These are phyloP conservation scores for Labeo catla DNA, from an alignment of 2,113 vertebrate species.

Conservation along the genomic window DNA sequence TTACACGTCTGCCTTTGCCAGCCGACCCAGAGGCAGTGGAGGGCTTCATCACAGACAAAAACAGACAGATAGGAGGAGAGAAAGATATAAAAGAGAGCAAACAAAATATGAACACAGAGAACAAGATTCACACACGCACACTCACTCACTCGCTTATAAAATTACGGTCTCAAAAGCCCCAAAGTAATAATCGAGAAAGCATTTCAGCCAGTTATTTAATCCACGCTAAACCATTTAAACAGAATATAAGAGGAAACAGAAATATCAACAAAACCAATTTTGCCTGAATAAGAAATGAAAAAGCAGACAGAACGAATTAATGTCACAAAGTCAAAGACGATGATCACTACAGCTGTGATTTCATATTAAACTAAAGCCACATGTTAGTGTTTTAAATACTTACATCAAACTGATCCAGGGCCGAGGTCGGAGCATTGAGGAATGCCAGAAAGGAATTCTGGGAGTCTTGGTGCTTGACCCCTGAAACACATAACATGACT, in stretches of 20 bases:
- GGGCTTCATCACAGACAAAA: constrained; percentile 77
- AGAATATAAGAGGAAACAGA: background rate
- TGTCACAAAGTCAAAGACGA: background rate
- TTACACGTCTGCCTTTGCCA: constrained; percentile 99
- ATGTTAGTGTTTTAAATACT: constrained; percentile 66
- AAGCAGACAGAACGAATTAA: background rate
- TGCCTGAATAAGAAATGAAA: background rate
- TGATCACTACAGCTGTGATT: background rate
- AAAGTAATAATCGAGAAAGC: background rate
- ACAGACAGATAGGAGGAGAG: constrained; percentile 14
- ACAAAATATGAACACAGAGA: constrained; percentile 6
- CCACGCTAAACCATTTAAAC: background rate
- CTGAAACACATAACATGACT: constrained; percentile 71
- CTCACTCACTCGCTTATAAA: background rate
- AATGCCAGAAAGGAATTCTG: constrained; percentile 99
- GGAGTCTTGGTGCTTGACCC: constrained; percentile 98
- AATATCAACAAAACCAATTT: background rate
- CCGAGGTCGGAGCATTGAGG: constrained; percentile 94
- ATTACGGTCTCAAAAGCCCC: constrained; percentile 21
- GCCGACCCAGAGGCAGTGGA: constrained; percentile 91
- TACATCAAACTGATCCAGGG: constrained; percentile 96
- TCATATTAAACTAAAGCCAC: background rate
- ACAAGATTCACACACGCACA: background rate
- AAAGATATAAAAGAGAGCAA: constrained; percentile 59
- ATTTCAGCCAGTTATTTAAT: background rate